Percentiles rank a stretch among this genome's conserved stretches.
Conservation (phyloP, 2,797 vertebrate species). For the Danio aesculapii region DNA sequence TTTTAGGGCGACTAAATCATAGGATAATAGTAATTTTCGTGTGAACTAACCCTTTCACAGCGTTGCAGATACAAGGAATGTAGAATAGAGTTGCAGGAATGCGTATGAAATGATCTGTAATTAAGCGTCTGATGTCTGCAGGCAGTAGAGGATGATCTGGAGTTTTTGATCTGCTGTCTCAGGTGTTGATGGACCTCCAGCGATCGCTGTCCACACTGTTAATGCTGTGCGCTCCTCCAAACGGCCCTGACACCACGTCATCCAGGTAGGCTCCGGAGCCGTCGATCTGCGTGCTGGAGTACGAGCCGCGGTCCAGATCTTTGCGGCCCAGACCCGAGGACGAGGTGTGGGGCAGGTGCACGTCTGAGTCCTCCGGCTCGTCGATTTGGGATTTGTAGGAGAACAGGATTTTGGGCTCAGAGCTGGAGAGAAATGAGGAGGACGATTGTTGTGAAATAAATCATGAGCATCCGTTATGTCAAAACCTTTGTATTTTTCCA, state of each 20-base stretch:
- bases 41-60: too few species aligned
- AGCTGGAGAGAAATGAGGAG: slow-evolving; percentile 75
- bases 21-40: too few species aligned
- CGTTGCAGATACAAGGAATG: too few species aligned
- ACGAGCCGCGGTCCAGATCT: slow-evolving; percentile 86
- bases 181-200: slow-evolving; percentile 92
- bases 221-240: slow-evolving; percentile 84
- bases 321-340: slow-evolving; percentile 84
- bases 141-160: too few species aligned
- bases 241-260: slow-evolving; percentile 90
- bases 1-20: too few species aligned
- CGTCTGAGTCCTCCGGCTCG: slow-evolving; percentile 91
- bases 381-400: slow-evolving; percentile 99
- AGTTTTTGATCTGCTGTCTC: slow-evolving; percentile 43
- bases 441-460: neutral
- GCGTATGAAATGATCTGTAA: too few species aligned
- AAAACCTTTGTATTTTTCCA: too few species aligned
- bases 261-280: slow-evolving; percentile 89
- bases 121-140: too few species aligned
- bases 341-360: slow-evolving; percentile 91
- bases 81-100: too few species aligned
- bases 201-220: slow-evolving; percentile 93
- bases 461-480: too few species aligned
- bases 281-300: slow-evolving; percentile 95
- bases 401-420: slow-evolving; percentile 98